These are phyloP conservation scores for Drosophila quadrilineata DNA, from an alignment of 1,140 invertebrate genomes.

Conservation along the genomic window DNA sequence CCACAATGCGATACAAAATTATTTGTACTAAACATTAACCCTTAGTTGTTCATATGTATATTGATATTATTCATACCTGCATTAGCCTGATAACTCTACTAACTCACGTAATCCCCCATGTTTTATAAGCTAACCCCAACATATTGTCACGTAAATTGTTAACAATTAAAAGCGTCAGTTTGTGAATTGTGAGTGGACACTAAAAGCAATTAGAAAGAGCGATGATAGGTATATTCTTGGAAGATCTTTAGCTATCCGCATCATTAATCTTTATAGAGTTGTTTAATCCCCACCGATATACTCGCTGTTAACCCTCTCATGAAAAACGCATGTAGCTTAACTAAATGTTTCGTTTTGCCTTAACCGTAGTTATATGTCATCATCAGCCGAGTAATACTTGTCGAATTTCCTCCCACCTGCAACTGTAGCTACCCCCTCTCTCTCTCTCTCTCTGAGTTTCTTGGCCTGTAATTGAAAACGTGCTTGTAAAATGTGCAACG, in stretches of 20 bases:
- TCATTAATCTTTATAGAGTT: no score
- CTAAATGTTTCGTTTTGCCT: slow-evolving; percentile 51
- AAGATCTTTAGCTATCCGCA: no score
- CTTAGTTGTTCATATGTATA: not conserved
- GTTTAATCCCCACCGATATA: no score
- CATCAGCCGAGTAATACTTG: slow-evolving; percentile 21
- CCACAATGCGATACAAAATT: slow-evolving; percentile 15
- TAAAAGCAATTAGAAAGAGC: no score
- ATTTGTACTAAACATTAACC: slow-evolving; percentile 2
- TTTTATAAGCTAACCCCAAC: no score
- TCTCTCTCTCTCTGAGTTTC: not conserved
- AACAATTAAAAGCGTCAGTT: no score
- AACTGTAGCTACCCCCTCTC: not conserved
- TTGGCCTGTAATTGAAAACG: slow-evolving; percentile 55
- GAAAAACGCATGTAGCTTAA: slow-evolving; percentile 42
- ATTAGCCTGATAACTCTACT: not conserved
- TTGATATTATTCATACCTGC: not conserved
- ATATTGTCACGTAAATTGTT: no score
- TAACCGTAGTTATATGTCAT: slow-evolving; percentile 67
- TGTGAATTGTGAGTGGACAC: no score
- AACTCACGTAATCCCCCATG: not conserved
- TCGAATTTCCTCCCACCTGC: slow-evolving; percentile 2
- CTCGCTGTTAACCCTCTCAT: not conserved
- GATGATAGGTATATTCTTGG: no score
- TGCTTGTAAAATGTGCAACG: slow-evolving; percentile 61